These are phyloP conservation scores for Neoarius graeffei DNA, from an alignment of 2,113 vertebrate species.

Conservation along the genomic window DNA sequence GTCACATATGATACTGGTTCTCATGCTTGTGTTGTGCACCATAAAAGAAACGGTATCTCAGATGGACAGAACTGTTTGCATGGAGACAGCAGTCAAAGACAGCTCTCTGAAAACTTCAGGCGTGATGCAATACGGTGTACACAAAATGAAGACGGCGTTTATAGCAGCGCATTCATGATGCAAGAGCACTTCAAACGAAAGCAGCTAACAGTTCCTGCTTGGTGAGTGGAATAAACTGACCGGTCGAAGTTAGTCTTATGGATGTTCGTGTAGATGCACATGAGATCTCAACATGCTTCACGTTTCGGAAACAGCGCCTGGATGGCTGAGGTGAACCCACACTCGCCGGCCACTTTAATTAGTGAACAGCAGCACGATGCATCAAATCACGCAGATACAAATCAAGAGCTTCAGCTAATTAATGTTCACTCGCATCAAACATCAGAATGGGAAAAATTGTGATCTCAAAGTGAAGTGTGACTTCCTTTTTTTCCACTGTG, in stretches of 20 bases:
- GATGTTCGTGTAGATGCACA: too few species aligned
- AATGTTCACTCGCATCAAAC: too few species aligned
- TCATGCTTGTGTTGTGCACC: neutral
- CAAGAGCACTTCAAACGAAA: neutral
- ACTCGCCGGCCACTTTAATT: too few species aligned
- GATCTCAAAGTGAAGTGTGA: too few species aligned
- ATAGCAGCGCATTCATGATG: neutral
- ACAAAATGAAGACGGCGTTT: neutral
- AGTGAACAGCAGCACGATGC: too few species aligned
- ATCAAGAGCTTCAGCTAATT: too few species aligned
- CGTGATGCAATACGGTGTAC: constrained; percentile 1
- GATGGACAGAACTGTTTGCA: neutral
- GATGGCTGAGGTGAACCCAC: too few species aligned
- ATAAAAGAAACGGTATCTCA: neutral
- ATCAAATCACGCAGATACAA: too few species aligned
- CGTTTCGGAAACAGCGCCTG: neutral
- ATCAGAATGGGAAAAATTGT: too few species aligned
- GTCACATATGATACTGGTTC: neutral
- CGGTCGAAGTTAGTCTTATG: neutral
- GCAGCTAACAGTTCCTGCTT: neutral
- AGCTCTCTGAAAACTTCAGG: neutral
- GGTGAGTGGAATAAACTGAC: neutral
- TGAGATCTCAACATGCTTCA: neutral
- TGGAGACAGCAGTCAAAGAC: neutral
- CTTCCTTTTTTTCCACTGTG: too few species aligned